These are phyloP conservation scores for Seriola rivoliana DNA, from an alignment of 2,113 vertebrate genomes.

Conservation along the genomic window DNA sequence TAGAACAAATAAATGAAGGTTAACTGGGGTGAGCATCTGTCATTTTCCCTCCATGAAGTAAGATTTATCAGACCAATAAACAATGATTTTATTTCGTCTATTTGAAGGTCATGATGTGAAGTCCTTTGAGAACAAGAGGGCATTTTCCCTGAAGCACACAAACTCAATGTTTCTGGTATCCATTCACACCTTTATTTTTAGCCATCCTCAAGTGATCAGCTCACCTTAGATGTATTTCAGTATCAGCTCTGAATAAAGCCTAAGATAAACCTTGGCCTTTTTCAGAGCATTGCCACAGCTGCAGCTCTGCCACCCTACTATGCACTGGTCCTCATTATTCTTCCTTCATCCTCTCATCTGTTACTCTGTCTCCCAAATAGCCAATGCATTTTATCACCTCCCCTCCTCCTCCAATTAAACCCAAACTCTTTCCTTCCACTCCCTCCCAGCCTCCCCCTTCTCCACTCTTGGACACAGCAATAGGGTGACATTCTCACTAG, in stretches of 20 bases:
- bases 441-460: neutral
- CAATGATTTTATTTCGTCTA: conserved; percentile 1
- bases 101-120: neutral
- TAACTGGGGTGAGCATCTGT: neutral
- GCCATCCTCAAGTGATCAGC: conserved; percentile 21
- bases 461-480: conserved; percentile 31
- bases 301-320: conserved; percentile 30
- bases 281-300: conserved; percentile 15
- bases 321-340: conserved; percentile 23
- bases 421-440: neutral
- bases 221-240: conserved; percentile 50
- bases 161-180: conserved; percentile 14
- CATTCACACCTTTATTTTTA: conserved; percentile 61
- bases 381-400: conserved; percentile 28
- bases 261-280: conserved; percentile 36
- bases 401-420: conserved; percentile 43
- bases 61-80: conserved; percentile 1
- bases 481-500: conserved; percentile 61
- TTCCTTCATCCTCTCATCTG: conserved; percentile 25
- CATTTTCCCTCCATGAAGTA: neutral
- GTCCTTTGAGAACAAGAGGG: conserved; percentile 20
- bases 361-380: conserved; percentile 19
- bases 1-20: neutral
- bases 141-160: conserved; percentile 1
- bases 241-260: conserved; percentile 46